A percentile compares a stretch with the other conserved stretches of the same genome.
phyloP scores from a whole-genome alignment of 2,888 invertebrate genomes.

The Clusia tigrina region DNA sequence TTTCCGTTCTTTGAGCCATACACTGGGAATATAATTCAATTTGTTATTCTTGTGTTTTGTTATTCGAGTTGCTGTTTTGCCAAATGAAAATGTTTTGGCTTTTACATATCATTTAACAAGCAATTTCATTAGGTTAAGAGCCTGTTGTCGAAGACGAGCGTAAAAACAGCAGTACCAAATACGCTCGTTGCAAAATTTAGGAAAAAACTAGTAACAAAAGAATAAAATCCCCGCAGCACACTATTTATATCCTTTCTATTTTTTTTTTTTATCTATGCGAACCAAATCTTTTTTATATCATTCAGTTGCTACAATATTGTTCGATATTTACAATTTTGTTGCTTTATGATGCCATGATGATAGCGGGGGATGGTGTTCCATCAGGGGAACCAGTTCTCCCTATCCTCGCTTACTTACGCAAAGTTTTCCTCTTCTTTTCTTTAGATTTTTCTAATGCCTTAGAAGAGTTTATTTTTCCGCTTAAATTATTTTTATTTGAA shows the following conservation, averaged over 20 bases:
- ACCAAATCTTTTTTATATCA: slow-evolving; percentile 17
- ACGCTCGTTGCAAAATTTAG: neutral
- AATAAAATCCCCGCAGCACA: neutral
- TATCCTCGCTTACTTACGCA: too few relatives aligned
- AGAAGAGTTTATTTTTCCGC: slow-evolving; percentile 64
- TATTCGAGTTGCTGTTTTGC: too few relatives aligned
- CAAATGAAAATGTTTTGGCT: slow-evolving; percentile 39
- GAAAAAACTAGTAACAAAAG: neutral
- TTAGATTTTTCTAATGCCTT: slow-evolving; percentile 32
- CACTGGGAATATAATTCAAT: slow-evolving; percentile 3
- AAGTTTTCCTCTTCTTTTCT: slow-evolving; percentile 24
- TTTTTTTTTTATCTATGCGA: neutral
- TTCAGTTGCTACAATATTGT: slow-evolving; percentile 15
- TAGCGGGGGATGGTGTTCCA: too few relatives aligned
- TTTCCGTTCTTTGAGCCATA: slow-evolving; percentile 41
- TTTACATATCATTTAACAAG: slow-evolving; percentile 61
- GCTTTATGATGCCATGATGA: neutral
- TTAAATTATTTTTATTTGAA: slow-evolving; percentile 59
- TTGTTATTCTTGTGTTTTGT: slow-evolving; percentile 34
- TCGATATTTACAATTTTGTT: slow-evolving; percentile 20
- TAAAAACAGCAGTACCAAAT: slow-evolving; percentile 8
- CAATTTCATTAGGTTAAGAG: slow-evolving; percentile 60
- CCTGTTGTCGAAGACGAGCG: slow-evolving; percentile 23
- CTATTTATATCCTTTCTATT: neutral
- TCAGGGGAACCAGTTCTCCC: too few relatives aligned